Conservation (phyloP, 2,113 vertebrate genomes). For the Seriola dumerili region DNA sequence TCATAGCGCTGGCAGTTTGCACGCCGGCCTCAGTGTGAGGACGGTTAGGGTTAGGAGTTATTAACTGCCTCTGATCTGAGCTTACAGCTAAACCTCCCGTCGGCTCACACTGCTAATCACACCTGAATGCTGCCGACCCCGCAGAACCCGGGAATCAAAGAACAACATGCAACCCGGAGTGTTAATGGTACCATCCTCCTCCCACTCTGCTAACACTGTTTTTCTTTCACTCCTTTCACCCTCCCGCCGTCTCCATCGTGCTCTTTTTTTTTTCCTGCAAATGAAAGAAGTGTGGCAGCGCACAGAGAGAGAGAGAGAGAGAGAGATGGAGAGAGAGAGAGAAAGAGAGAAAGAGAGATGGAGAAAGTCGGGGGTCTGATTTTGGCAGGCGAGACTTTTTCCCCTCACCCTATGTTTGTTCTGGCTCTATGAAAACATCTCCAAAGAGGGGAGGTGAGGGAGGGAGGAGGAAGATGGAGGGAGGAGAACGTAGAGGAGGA, state of each 20-base stretch:
- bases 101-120: constrained; percentile 56
- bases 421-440: constrained; percentile 87
- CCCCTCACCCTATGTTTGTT: constrained; percentile 80
- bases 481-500: constrained; percentile 63
- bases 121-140: constrained; percentile 54
- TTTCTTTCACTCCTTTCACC: constrained; percentile 69
- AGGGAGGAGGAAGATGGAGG: constrained; percentile 51
- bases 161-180: constrained; percentile 51
- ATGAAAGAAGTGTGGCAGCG: constrained; percentile 52
- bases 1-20: neutral
- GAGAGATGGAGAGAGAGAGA: neutral
- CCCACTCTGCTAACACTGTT: constrained; percentile 66
- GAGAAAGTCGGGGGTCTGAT: constrained; percentile 65
- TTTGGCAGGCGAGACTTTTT: constrained; percentile 73
- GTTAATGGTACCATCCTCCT: constrained; percentile 71
- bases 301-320: constrained; percentile 26
- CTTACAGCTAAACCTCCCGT: constrained; percentile 46
- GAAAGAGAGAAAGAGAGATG: neutral
- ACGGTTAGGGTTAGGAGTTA: constrained; percentile 31
- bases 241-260: constrained; percentile 36
- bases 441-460: constrained; percentile 39
- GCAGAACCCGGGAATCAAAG: constrained; percentile 55
- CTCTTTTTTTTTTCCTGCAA: constrained; percentile 23
- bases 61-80: constrained; percentile 56
- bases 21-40: constrained; percentile 1